Conservation (phyloP, 37 sponge, comb jelly and placozoan species). For the Cliona cf. orientalis region DNA sequence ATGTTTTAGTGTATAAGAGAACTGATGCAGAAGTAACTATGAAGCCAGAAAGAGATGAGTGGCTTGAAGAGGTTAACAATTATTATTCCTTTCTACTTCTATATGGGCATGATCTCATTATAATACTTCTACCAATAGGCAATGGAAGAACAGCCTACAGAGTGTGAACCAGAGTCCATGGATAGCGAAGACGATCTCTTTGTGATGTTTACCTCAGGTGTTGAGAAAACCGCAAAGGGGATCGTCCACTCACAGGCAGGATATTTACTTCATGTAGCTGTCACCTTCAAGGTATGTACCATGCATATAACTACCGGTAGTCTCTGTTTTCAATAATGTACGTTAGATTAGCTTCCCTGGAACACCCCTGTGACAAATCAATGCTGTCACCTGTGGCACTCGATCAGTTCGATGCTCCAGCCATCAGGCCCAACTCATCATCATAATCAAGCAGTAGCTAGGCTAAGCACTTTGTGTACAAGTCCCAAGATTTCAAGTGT, state of each 20-base stretch:
- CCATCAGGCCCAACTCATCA: no score
- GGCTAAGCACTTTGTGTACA: no score
- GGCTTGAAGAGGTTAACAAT: not conserved
- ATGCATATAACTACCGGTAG: not conserved
- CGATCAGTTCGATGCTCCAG: no score
- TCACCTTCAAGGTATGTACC: constrained; percentile 13
- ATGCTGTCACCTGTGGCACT: no score
- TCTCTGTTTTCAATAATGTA: no score
- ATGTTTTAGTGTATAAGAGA: constrained; percentile 61
- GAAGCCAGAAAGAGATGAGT: not conserved
- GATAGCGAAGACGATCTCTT: constrained; percentile 79
- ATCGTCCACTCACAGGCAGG: constrained; percentile 12
- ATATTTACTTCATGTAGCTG: constrained; percentile 20
- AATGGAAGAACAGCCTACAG: constrained; percentile 32
- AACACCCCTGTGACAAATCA: no score
- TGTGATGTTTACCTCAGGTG: constrained; percentile 69
- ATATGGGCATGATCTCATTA: not conserved
- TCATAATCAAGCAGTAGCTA: no score
- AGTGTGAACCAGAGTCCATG: constrained; percentile 66
- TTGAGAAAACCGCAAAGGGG: not conserved
- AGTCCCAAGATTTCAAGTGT: no score
- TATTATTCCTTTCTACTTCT: not conserved
- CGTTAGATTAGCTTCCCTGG: no score
- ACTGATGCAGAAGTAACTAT: no score
- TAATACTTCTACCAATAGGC: constrained; percentile 41